These are phyloP conservation scores for Camponotus vicinus DNA, from an alignment of 1,140 invertebrate genomes.

Conservation along the genomic window DNA sequence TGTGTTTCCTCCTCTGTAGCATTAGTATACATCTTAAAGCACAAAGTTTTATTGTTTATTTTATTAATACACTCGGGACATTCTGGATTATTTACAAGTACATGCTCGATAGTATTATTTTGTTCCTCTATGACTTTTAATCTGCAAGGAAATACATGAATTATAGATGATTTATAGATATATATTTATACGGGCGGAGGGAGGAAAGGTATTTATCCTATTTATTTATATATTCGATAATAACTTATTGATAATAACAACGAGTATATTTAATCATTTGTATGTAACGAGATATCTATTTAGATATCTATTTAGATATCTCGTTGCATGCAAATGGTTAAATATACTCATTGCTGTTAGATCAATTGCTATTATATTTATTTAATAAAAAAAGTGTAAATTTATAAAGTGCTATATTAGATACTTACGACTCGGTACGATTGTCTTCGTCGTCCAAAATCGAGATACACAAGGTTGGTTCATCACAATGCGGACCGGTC, in stretches of 20 bases:
- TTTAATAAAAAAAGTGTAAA: not conserved
- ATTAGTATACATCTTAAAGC: conserved; percentile 1
- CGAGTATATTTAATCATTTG: not conserved
- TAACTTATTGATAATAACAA: not conserved
- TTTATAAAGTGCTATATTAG: not conserved
- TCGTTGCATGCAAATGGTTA: not conserved
- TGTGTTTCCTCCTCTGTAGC: not conserved
- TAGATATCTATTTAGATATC: no score
- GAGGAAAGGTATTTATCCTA: not conserved
- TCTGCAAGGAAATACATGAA: conserved; percentile 25
- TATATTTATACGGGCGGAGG: no score
- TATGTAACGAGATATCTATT: not conserved
- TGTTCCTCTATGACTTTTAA: not conserved
- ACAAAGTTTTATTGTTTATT: conserved; percentile 56
- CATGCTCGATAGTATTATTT: conserved; percentile 26
- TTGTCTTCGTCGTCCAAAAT: not conserved
- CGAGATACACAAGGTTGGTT: conserved; percentile 46
- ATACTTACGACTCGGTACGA: conserved; percentile 41
- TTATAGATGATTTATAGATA: not conserved
- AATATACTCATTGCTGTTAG: not conserved
- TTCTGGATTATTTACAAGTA: conserved; percentile 37
- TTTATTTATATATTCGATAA: not conserved
- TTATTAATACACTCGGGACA: conserved; percentile 45
- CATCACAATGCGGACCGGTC: conserved; percentile 67
- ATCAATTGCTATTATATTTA: not conserved